A percentile compares a stretch with the other conserved stretches of the same genome.
phyloP scores from a whole-genome alignment of 2,113 vertebrate genomes.

The Sylvilagus bachmani region DNA sequence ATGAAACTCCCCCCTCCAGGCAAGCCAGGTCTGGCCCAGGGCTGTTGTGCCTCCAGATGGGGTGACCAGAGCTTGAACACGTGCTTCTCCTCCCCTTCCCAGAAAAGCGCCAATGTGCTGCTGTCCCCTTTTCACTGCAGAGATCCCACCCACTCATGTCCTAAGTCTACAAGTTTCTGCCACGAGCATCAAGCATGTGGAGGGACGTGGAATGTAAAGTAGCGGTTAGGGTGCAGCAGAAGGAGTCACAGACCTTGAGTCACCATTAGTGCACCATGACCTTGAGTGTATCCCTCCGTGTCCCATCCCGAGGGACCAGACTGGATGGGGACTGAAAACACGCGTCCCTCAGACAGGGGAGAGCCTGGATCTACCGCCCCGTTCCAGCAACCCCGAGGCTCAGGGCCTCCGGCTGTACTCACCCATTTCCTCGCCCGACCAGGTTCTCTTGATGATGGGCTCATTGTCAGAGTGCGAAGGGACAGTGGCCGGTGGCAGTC shows the following conservation, averaged over 20 bases:
- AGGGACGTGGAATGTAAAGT: background rate
- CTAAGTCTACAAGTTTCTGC: background rate
- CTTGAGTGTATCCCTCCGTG: background rate
- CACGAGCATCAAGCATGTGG: background rate
- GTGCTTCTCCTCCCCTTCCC: background rate
- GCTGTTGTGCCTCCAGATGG: background rate
- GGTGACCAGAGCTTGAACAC: background rate
- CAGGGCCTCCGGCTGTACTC: constrained; percentile 72
- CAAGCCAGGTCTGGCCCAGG: background rate
- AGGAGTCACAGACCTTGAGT: background rate
- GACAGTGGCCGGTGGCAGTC: constrained; percentile 90
- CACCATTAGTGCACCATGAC: background rate
- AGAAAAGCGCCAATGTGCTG: background rate
- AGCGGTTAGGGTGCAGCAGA: background rate
- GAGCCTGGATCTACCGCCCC: background rate
- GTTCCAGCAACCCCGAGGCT: background rate
- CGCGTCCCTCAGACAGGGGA: background rate
- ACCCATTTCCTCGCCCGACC: constrained; percentile 97
- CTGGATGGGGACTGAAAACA: background rate
- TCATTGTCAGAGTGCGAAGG: constrained; percentile 93
- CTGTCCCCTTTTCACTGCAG: background rate
- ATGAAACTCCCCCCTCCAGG: background rate
- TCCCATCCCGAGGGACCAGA: background rate
- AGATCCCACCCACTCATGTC: background rate
- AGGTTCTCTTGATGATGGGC: constrained; percentile 93